Conservation (phyloP, 1,140 invertebrate species). For the Phthorimaea operculella region DNA sequence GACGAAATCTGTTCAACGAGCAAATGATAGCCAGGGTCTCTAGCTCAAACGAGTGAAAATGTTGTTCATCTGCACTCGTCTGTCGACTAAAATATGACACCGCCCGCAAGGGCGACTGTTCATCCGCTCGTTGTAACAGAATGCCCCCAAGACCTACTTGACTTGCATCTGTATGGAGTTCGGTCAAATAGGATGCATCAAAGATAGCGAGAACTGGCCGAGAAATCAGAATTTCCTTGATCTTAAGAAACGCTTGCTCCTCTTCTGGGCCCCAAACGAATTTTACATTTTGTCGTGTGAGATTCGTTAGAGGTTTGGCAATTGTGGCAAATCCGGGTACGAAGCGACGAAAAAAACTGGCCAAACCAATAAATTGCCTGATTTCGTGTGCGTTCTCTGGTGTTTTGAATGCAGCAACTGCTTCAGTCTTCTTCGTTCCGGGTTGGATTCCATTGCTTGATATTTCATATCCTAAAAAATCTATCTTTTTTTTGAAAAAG, state of each 20-base stretch:
- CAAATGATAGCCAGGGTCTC: conserved; percentile 28
- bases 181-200: conserved; percentile 13
- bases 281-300: conserved; percentile 23
- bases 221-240: conserved; percentile 17
- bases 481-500: conserved; percentile 17
- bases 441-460: conserved; percentile 18
- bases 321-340: conserved; percentile 25
- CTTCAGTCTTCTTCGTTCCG: conserved; percentile 19
- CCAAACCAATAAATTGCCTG: too few relatives aligned
- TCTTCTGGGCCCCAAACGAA: conserved; percentile 33
- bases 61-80: conserved; percentile 22
- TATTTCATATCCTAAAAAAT: conserved; percentile 23
- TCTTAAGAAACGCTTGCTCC: conserved; percentile 21
- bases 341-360: conserved; percentile 22
- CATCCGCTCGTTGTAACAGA: conserved; percentile 17
- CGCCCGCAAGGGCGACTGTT: conserved; percentile 19
- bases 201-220: conserved; percentile 19
- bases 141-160: conserved; percentile 16
- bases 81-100: conserved; percentile 6
- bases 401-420: conserved; percentile 20
- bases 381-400: conserved; percentile 26
- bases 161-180: conserved; percentile 26
- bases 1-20: conserved; percentile 27
- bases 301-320: conserved; percentile 23
- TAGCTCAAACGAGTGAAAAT: conserved; percentile 10